phyloP scores from a whole-genome alignment of 2,113 vertebrate genomes.

The Phalacrocorax aristotelis region DNA sequence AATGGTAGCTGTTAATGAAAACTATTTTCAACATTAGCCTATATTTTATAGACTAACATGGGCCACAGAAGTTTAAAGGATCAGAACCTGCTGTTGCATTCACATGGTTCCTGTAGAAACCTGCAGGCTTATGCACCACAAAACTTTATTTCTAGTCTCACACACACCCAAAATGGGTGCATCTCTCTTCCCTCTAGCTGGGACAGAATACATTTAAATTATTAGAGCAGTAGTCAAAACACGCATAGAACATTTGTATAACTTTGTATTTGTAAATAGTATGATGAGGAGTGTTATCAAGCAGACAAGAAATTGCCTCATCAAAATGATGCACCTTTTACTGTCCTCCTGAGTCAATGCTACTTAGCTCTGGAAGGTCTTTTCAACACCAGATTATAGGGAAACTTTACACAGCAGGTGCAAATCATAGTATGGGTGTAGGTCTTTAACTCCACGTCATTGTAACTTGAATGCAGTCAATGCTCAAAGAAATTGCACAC shows the following conservation, averaged over 20 bases:
- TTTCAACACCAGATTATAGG: background rate
- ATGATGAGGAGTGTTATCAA: background rate
- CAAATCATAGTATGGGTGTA: background rate
- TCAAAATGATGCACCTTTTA: background rate
- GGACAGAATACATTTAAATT: background rate
- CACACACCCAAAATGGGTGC: background rate
- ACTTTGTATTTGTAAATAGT: background rate
- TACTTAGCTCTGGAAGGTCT: background rate
- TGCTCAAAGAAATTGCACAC: background rate
- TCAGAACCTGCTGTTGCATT: background rate
- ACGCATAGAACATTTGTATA: background rate
- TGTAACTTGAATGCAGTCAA: background rate
- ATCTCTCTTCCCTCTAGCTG: background rate
- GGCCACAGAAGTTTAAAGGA: background rate
- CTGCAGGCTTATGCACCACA: background rate
- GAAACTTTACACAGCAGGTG: background rate
- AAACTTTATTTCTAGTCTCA: background rate
- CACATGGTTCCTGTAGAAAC: background rate
- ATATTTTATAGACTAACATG: background rate
- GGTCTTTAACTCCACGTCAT: background rate
- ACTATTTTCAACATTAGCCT: background rate
- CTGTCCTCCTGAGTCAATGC: background rate
- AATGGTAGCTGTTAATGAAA: background rate
- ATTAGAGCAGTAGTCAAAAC: background rate
- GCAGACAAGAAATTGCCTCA: background rate